Percentiles rank a stretch among this genome's conserved stretches.
Evolutionary conservation across 2,113 vertebrate genomes (phyloP).

Genomic region (Trinectes maculatus): DNA sequence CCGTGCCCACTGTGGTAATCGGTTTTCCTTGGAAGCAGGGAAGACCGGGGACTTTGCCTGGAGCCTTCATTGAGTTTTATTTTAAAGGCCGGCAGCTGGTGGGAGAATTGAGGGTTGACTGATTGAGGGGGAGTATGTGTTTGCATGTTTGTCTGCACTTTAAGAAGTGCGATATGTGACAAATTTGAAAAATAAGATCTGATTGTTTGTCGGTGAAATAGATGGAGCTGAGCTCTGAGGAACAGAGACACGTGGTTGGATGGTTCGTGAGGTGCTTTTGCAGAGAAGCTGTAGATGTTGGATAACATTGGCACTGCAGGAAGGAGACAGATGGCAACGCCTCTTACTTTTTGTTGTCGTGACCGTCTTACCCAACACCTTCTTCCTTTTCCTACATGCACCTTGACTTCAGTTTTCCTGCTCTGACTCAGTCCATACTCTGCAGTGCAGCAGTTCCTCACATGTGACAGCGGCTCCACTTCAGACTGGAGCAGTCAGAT

Average conservation of each 20-base stretch:
- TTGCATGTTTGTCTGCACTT: conserved; percentile 32
- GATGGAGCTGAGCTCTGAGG: conserved; percentile 11
- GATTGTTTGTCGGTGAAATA: conserved; percentile 18
- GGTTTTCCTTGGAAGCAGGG: conserved; percentile 57
- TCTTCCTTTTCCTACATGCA: neutral
- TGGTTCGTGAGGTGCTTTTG: too few species aligned
- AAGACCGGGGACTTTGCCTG: conserved; percentile 46
- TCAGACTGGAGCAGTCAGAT: conserved; percentile 37
- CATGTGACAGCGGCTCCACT: conserved; percentile 24
- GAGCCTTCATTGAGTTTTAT: conserved; percentile 56
- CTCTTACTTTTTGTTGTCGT: conserved; percentile 21
- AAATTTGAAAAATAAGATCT: conserved; percentile 36
- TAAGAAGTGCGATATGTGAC: conserved; percentile 21
- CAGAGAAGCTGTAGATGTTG: conserved; percentile 18
- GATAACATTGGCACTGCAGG: conserved; percentile 13
- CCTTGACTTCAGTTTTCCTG: conserved; percentile 6
- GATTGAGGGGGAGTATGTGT: conserved; percentile 16
- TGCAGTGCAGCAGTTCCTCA: conserved; percentile 15
- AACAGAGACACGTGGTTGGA: conserved; percentile 54
- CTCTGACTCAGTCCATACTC: conserved; percentile 5
- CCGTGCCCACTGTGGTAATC: conserved; percentile 70
- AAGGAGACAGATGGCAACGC: conserved; percentile 24
- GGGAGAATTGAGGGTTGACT: conserved; percentile 37
- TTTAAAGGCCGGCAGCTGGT: conserved; percentile 61
- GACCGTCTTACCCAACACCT: conserved; percentile 7